These are phyloP conservation scores for Antigone vipio DNA, from an alignment of 2,113 vertebrate genomes.

Conservation along the genomic window DNA sequence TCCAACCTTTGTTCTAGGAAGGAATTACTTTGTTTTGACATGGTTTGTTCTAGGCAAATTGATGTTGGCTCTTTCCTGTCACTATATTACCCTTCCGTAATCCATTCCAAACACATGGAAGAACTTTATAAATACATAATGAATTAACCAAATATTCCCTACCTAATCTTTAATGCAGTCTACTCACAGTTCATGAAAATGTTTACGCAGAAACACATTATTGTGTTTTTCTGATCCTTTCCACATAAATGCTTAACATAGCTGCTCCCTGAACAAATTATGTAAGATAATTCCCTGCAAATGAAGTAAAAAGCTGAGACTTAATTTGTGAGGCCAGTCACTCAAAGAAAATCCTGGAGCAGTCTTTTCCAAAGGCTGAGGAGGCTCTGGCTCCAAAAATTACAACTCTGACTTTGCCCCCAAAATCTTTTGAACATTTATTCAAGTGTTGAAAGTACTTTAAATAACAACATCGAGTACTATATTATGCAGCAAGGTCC, in stretches of 20 bases:
- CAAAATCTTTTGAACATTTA: not conserved
- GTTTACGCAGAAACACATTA: not conserved
- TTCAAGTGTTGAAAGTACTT: not conserved
- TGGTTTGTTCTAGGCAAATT: not conserved
- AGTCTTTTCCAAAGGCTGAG: not conserved
- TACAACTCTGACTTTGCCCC: not conserved
- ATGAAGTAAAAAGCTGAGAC: constrained; percentile 27
- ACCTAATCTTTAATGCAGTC: constrained; percentile 25
- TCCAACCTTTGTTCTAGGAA: not conserved
- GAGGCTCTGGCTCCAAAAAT: not conserved
- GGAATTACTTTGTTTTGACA: not conserved
- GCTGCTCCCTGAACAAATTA: constrained; percentile 18
- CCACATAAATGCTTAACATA: not conserved
- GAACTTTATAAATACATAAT: constrained; percentile 38
- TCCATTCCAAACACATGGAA: constrained; percentile 40
- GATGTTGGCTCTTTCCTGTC: not conserved
- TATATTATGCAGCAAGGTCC: not conserved
- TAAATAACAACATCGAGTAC: not conserved
- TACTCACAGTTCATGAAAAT: constrained; percentile 32
- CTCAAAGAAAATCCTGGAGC: constrained; percentile 21
- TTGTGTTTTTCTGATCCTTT: constrained; percentile 8
- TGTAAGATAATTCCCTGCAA: constrained; percentile 28
- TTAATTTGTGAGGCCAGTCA: constrained; percentile 42
- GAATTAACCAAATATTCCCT: constrained; percentile 17
- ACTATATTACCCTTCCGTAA: not conserved